phyloP scores from a whole-genome alignment of 2,113 vertebrate genomes.

The Promerops cafer region DNA sequence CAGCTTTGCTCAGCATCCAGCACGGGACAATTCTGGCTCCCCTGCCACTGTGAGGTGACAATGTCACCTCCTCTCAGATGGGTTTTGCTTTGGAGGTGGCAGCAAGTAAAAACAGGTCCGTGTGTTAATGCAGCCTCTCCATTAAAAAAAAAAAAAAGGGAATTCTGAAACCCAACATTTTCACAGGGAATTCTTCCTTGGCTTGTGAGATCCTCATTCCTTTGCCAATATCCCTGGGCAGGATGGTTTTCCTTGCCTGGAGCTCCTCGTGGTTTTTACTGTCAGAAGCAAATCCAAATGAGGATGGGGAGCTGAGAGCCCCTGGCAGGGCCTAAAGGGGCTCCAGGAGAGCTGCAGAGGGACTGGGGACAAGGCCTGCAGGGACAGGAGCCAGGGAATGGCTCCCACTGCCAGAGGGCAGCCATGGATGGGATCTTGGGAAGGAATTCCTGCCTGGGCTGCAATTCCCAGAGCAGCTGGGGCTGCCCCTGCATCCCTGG shows the following conservation, averaged over 20 bases:
- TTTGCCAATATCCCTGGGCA: neutral
- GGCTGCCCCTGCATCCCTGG: neutral
- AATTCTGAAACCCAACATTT: rapidly evolving
- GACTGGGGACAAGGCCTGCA: neutral
- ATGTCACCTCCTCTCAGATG: neutral
- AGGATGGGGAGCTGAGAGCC: neutral
- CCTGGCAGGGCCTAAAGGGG: too few relatives aligned
- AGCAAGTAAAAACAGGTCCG: neutral
- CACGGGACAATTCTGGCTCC: neutral
- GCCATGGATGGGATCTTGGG: neutral
- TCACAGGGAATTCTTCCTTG: neutral
- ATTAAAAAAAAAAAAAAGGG: neutral
- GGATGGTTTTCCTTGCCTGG: neutral
- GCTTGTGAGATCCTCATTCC: neutral
- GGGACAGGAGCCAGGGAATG: too few relatives aligned
- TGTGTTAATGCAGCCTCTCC: neutral
- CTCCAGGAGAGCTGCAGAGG: neutral
- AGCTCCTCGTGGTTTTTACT: neutral
- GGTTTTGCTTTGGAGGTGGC: neutral
- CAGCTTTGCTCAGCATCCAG: neutral
- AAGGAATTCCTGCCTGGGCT: neutral
- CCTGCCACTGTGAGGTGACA: neutral
- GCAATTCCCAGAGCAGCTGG: neutral
- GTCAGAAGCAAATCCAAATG: neutral
- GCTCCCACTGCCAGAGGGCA: too few relatives aligned